Base-by-base conservation (phyloP, 2,888 invertebrate species). In the Epinotia demarniana region DNA sequence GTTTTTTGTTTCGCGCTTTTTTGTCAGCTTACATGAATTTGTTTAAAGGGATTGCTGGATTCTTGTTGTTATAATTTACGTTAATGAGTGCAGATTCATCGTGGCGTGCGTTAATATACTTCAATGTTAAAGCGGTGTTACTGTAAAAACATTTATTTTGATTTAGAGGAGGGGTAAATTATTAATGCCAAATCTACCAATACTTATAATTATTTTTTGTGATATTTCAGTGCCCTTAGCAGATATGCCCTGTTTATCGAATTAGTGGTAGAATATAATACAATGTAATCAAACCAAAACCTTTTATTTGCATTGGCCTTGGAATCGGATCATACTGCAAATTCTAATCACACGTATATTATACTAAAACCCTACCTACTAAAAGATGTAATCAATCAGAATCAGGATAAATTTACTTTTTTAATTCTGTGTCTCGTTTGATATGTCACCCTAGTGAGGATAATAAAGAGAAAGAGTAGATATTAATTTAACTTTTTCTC, bases 1-100 rank as follows among this genome's bases (percentile, higher is more conserved):
- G 85, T 67, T 89, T 90, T 90, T 92, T 91, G 90, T 92, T 88
- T 88, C 85, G 83, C 85, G 80, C 84, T 82, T 79, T 84, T 86
- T 82, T 81, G 79, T 79, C 75, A 77, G 66, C 73, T 77, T 73
- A 63, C 70, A 66, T 71, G 70, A 69, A 70, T 75, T 62, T 73
- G 58, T 76, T 73, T 76, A 58, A 19, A 68, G 43, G 53, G 39
- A 68, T 68, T 53, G 66, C 64, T 66, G 57, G 49, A 43, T 67
- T 60, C 66, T 58, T 76, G 62, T 62, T 66, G 61, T 75, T 62
- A 33, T 75, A 53, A 67, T 71, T 71, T 72, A 55, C 72, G 33
- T 63, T 72, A 76, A 69, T 69, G 68, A 76, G 43, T 63, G 63
- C 46, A 46, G 18, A 23, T 62, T 70, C 19, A 11, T 27, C n/a